These are phyloP conservation scores for Dryobota labecula DNA, from an alignment of 2,888 invertebrate genomes.

Conservation along the genomic window DNA sequence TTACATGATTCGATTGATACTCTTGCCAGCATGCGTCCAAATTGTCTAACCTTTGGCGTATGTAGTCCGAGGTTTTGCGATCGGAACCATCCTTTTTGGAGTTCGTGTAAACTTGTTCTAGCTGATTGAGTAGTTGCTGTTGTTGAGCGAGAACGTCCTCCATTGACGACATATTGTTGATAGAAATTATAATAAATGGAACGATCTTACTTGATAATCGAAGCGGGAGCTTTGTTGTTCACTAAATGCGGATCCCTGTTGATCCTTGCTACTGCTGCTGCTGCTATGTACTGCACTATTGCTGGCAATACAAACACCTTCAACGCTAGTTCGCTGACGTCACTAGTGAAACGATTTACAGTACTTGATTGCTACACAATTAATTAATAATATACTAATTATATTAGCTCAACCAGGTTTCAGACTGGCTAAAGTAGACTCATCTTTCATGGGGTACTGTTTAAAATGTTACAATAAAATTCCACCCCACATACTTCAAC, in stretches of 20 bases:
- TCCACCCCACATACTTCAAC: too few species aligned
- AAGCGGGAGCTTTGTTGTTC: constrained; percentile 1
- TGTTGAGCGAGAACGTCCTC: not conserved
- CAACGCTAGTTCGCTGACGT: constrained; percentile 1
- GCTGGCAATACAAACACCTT: constrained; percentile 5
- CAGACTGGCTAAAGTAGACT: too few species aligned
- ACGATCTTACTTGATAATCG: constrained; percentile 3
- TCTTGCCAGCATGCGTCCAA: constrained; percentile 25
- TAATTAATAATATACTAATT: too few species aligned
- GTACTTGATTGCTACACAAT: too few species aligned
- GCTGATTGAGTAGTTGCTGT: not conserved
- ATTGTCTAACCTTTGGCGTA: not conserved
- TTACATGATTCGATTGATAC: constrained; percentile 16
- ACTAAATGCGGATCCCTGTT: not conserved
- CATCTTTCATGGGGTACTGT: too few species aligned
- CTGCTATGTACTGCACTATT: constrained; percentile 2
- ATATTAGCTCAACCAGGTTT: too few species aligned
- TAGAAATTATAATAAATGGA: not conserved
- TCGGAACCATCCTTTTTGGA: not conserved
- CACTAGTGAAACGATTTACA: too few species aligned
- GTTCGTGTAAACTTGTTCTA: too few species aligned
- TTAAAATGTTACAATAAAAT: too few species aligned
- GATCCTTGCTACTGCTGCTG: not conserved
- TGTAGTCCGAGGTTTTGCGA: constrained; percentile 8
- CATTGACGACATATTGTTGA: not conserved